Base-by-base conservation (phyloP, 2,113 vertebrate genomes). In the Sceloporus undulatus region DNA sequence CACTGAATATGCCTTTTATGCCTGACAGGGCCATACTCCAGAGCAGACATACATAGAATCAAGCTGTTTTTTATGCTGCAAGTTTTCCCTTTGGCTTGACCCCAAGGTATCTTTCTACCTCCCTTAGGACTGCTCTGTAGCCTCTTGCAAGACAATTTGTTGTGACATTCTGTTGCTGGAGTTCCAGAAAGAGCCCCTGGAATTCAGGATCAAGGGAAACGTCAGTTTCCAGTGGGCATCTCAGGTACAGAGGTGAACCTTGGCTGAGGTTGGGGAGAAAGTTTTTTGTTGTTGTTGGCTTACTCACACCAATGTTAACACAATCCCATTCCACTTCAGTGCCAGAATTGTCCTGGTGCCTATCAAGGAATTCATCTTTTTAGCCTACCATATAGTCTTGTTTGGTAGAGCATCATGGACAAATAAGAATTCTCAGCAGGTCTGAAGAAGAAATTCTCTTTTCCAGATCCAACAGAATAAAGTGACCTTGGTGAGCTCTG, bases 41-140 rank as follows among this genome's bases (percentile, higher is more conserved):
- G 18, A 62, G 13, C 59, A 62, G 11, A 18, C 59, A 62, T 62
- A 62, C 59, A 62, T 62, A 62, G 18, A 62, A 18, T 62, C 59
- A 62, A 62, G 59, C 11, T 62, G 59, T 62, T 62, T 62, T 62
- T 14, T 62, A 59, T 59, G 56, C 56, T 59, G 56, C 14, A 4
- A 18, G 18, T 70, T 4, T 5, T 11, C 56, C 68, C 25, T 62
- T 81, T 68, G 0, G 29, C 21, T 0, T 42, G 54, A 88, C 5
- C 4, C 2, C 4, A 23, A 66, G 4, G 25, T 52, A 14, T 59
- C 77, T 81, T 81, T 78, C 8, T 5, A 14, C 18, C n/a, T 70
- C n/a, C 13, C 52, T 79, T 85, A 98, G 98, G 92, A 98, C 94
- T 98, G 98, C 86, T 96, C 95, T 25, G 79, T 97, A 1, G 97